phyloP scores from a whole-genome alignment of 2,797 vertebrate species.

The Sitta carolinensis region DNA sequence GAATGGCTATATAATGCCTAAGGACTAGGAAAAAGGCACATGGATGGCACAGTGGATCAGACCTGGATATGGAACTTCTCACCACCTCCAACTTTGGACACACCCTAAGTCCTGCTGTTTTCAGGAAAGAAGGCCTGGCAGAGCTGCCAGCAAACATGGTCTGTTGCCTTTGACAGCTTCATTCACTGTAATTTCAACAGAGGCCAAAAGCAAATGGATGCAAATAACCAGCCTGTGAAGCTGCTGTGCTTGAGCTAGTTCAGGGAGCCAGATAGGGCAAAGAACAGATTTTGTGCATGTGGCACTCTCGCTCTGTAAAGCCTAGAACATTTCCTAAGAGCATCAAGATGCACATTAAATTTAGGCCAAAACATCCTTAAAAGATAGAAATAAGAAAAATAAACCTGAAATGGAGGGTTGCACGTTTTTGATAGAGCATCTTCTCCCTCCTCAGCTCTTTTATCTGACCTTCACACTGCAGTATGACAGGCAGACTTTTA shows the following conservation, averaged over 20 bases:
- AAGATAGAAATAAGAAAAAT: background rate
- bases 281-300: background rate
- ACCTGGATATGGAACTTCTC: background rate
- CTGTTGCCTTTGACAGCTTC: background rate
- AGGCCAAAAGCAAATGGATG: background rate
- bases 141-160: background rate
- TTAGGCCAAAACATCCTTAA: background rate
- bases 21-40: background rate
- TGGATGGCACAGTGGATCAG: background rate
- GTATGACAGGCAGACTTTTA: constrained; percentile 55
- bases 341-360: background rate
- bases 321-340: background rate
- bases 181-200: background rate
- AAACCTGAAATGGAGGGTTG: constrained; percentile 81
- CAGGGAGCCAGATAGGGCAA: background rate
- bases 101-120: background rate
- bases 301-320: background rate
- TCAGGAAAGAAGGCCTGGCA: background rate
- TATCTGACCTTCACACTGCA: constrained; percentile 80
- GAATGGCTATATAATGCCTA: background rate
- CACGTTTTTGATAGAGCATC: constrained; percentile 81
- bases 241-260: background rate
- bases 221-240: background rate
- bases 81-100: background rate
- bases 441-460: constrained; percentile 82